These are phyloP conservation scores for Epinephelus lanceolatus DNA, from an alignment of 2,113 vertebrate genomes.

Conservation along the genomic window DNA sequence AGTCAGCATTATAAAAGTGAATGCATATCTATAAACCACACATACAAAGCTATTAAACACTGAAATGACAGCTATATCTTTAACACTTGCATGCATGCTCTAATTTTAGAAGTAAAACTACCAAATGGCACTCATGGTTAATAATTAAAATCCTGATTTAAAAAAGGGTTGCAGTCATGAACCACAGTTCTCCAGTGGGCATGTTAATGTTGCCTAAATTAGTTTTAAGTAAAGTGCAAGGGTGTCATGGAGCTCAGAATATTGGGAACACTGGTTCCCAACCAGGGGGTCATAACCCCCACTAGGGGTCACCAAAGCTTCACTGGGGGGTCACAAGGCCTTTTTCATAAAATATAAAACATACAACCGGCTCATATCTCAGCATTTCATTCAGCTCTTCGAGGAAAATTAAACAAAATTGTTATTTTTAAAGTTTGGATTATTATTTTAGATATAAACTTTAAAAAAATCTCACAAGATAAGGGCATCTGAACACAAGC, in stretches of 20 bases:
- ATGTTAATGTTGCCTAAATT: neutral
- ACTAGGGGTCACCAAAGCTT: no score
- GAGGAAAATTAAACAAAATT: no score
- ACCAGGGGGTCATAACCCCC: no score
- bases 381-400: no score
- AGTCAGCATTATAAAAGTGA: neutral
- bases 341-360: no score
- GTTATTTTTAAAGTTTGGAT: no score
- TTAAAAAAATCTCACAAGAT: no score
- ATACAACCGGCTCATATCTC: no score
- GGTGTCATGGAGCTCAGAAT: constrained; percentile 19
- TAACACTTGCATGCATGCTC: neutral
- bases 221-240: constrained; percentile 11
- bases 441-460: no score
- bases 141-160: neutral
- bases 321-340: no score
- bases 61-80: neutral
- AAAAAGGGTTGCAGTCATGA: neutral
- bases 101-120: neutral
- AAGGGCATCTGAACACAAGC: no score
- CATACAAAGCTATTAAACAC: neutral
- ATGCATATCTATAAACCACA: neutral
- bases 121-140: no score
- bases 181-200: neutral
- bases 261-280: neutral